Evolutionary conservation across 2,888 invertebrate genomes (phyloP).

Genomic region (Tiliacea aurago): DNA sequence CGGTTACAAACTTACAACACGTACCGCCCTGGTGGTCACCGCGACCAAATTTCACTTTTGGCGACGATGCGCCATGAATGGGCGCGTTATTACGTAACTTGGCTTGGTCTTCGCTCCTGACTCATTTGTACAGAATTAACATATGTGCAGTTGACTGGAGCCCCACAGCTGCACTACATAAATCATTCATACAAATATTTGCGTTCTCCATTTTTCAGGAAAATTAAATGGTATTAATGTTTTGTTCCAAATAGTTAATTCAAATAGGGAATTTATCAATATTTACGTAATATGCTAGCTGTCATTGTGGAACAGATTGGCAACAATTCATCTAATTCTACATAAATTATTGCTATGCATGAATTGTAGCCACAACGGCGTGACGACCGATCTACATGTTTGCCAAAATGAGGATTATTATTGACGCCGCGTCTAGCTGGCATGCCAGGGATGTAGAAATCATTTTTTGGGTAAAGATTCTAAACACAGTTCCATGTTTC

Average conservation of each 20-base stretch:
- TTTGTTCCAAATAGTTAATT: conserved; percentile 18
- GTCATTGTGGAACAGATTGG: conserved; percentile 70
- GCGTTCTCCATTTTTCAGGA: conserved; percentile 23
- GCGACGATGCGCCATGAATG: conserved; percentile 81
- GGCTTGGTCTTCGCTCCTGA: conserved; percentile 79
- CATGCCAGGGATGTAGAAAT: conserved; percentile 33
- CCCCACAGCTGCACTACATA: conserved; percentile 78
- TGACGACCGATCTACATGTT: conserved; percentile 71
- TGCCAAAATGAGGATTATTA: conserved; percentile 81
- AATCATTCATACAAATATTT: conserved; percentile 68
- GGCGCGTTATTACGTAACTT: conserved; percentile 83
- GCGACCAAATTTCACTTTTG: conserved; percentile 72
- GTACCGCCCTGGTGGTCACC: conserved; percentile 43
- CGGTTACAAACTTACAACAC: conserved; percentile 42
- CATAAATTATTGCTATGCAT: conserved; percentile 78
- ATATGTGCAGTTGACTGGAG: conserved; percentile 78
- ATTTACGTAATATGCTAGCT: conserved; percentile 41
- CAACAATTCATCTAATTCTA: conserved; percentile 76
- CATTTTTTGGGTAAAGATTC: conserved; percentile 29
- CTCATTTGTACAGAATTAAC: conserved; percentile 84
- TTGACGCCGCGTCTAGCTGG: conserved; percentile 49
- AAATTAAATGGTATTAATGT: neutral
- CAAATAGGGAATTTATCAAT: conserved; percentile 30
- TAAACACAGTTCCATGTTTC: conserved; percentile 1
- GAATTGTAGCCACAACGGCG: conserved; percentile 71